Conservation (phyloP, 1,140 invertebrate species). For the Cataglyphis hispanica region DNA sequence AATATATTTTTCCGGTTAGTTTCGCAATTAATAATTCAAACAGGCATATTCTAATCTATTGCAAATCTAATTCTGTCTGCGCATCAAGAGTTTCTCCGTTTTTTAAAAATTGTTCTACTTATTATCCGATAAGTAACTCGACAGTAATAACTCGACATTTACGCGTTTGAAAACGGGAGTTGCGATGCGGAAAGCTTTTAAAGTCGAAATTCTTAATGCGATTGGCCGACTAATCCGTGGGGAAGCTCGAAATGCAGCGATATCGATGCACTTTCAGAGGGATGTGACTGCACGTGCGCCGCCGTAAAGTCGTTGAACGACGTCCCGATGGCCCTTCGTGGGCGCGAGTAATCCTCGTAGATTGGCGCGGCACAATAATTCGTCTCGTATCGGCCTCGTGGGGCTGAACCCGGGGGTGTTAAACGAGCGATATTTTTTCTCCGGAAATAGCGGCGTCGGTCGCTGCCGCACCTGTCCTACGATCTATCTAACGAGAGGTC, state of each 20-base stretch:
- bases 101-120: not conserved
- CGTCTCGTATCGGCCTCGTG: slow-evolving; percentile 68
- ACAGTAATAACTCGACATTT: not conserved
- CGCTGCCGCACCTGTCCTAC: slow-evolving; percentile 58
- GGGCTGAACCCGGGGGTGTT: slow-evolving; percentile 55
- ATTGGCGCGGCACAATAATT: slow-evolving; percentile 75
- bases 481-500: slow-evolving; percentile 58
- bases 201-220: slow-evolving; percentile 61
- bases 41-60: too few relatives aligned
- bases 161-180: slow-evolving; percentile 6
- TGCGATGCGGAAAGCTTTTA: not conserved
- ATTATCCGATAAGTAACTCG: not conserved
- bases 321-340: slow-evolving; percentile 63
- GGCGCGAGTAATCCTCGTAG: slow-evolving; percentile 70
- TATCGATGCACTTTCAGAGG: slow-evolving; percentile 51
- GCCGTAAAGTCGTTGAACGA: slow-evolving; percentile 70
- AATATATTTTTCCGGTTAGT: not conserved
- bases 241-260: slow-evolving; percentile 57
- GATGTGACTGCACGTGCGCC: slow-evolving; percentile 49
- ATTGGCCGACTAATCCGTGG: slow-evolving; percentile 60
- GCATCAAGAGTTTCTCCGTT: not conserved
- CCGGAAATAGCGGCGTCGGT: slow-evolving; percentile 61
- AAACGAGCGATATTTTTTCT: slow-evolving; percentile 71
- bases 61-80: not conserved
- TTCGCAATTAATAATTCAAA: not conserved